Evolutionary conservation across 2,113 vertebrate species (phyloP).

Genomic region (Machaerirhynchus nigripectus): DNA sequence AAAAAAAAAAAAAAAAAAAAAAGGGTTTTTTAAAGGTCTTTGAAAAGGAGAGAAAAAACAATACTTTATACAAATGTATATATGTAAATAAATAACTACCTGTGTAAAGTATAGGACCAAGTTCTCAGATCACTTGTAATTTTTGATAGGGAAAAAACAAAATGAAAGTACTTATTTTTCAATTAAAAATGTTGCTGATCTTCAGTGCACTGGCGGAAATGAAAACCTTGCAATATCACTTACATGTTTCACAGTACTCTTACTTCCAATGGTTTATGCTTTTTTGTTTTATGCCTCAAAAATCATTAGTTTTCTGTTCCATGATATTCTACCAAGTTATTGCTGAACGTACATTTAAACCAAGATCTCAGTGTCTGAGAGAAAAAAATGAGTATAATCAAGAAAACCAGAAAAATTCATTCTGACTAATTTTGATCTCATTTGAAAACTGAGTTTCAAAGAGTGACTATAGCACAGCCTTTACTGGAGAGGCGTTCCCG

Average conservation of each 20-base stretch:
- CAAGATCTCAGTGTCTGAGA: neutral
- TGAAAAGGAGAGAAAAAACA: neutral
- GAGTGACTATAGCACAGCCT: neutral
- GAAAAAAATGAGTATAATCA: neutral
- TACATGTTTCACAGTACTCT: neutral
- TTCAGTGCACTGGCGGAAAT: neutral
- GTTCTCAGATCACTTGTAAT: neutral
- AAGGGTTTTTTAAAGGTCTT: neutral
- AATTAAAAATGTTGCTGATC: neutral
- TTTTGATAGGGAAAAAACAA: neutral
- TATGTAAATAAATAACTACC: neutral
- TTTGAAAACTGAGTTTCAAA: neutral
- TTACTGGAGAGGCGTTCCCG: neutral
- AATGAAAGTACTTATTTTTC: neutral
- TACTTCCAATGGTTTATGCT: neutral
- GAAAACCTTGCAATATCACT: neutral
- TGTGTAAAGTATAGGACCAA: neutral
- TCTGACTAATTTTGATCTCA: neutral
- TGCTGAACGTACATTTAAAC: neutral
- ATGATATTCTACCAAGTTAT: neutral
- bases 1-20: rapidly evolving
- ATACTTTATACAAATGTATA: neutral
- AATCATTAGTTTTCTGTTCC: neutral
- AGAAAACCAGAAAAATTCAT: neutral
- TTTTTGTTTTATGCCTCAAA: neutral